Base-by-base conservation (phyloP, 2,113 vertebrate species). In the Takifugu flavidus region DNA sequence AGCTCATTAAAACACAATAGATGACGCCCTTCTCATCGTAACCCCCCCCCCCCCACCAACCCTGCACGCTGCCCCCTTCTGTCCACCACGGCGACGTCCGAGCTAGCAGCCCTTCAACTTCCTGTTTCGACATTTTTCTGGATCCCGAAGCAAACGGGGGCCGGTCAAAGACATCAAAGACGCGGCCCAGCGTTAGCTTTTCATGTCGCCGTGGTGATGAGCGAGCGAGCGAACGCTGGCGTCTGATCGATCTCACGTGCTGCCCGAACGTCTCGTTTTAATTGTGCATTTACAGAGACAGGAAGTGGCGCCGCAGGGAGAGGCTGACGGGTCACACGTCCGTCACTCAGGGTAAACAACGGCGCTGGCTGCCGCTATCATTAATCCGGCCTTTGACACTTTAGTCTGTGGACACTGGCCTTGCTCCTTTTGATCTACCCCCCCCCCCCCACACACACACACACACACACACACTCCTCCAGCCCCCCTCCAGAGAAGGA, bases 261-360 rank as follows among this genome's bases (percentile, higher is more conserved):
- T 70, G 79, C 70, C 84, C 84, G 79, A 87, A 69, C 71, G 49
- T 82, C 82, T 87, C 81, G 87, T 89, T 88, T 88, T 81, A 86
- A 89, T 88, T 88, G 86, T 89, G 83, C 82, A 88, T 89, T 87
- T 85, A 72, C 74, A 86, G 83, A 75, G 78, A 72, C 70, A 76
- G 86, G 83, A 87, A 86, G 79, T 79, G 82, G 13, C 49, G 52
- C 4, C 44, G 5, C 70, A 76, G 85, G 79, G 81, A 79, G 74
- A 83, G 49, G 71, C 71, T 75, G 83, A 84, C 47, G 78, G 60
- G 77, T 87, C 83, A 81, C 86, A 86, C 86, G 69, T 88, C 75
- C 77, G 74, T 74, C 51, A 72, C 79, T 81, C 73, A 77, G 75
- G 67, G 88, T 84, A 84, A 89, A 87, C 82, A 87, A 77, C 64